phyloP scores from a whole-genome alignment of 2,888 invertebrate species.

The Sepioteuthis lessoniana region DNA sequence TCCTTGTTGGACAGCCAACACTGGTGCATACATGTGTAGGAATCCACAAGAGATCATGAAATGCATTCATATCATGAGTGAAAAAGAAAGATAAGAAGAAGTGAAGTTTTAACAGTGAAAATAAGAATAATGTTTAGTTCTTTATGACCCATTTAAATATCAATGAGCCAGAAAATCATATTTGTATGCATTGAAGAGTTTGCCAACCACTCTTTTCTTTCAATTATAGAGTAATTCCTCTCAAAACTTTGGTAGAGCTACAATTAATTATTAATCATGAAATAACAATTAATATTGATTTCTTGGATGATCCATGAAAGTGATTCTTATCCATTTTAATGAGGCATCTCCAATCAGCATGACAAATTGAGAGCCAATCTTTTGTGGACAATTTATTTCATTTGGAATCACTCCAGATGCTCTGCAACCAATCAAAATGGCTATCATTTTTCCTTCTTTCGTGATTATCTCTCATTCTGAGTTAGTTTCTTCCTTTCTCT shows the following conservation, averaged over 20 bases:
- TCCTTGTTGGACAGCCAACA: too few relatives aligned
- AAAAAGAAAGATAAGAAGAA: not conserved
- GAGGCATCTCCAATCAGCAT: not conserved
- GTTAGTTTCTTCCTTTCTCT: not conserved
- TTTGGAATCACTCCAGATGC: not conserved
- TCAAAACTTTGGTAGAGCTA: not conserved
- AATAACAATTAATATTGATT: slow-evolving; percentile 33
- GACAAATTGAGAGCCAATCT: slow-evolving; percentile 11
- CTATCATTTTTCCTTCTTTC: not conserved
- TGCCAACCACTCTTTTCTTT: not conserved
- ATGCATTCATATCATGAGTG: too few relatives aligned
- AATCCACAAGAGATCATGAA: too few relatives aligned
- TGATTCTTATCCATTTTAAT: slow-evolving; percentile 33
- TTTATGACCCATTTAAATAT: not conserved
- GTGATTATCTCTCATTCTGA: too few relatives aligned
- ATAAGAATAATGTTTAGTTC: not conserved
- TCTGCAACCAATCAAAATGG: not conserved
- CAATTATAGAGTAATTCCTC: not conserved
- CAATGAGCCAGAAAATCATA: not conserved
- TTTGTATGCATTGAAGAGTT: not conserved
- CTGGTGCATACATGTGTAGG: too few relatives aligned
- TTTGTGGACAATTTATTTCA: slow-evolving; percentile 23
- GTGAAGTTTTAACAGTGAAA: not conserved
- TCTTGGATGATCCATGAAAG: slow-evolving; percentile 7
- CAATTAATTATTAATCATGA: slow-evolving; percentile 7